These are phyloP conservation scores for Flexamia atlantica DNA, from an alignment of 2,888 invertebrate genomes.

Conservation along the genomic window DNA sequence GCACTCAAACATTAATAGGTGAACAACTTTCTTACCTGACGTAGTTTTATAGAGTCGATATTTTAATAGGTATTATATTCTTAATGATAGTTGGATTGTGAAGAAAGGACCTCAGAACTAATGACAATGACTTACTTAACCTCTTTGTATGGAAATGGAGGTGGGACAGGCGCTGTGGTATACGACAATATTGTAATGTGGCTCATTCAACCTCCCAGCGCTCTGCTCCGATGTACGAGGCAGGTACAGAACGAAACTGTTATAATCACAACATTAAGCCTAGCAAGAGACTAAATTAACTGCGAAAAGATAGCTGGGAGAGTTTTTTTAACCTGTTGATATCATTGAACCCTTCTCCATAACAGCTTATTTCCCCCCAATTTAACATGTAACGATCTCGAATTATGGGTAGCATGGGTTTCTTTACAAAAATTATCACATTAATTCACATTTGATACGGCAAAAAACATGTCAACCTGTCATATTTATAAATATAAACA, in stretches of 20 bases:
- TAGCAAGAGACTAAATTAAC: too few species aligned
- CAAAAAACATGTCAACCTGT: too few species aligned
- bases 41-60: slow-evolving; percentile 34
- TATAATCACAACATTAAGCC: neutral
- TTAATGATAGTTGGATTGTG: slow-evolving; percentile 56
- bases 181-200: slow-evolving; percentile 54
- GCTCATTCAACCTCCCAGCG: neutral
- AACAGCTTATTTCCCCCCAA: too few species aligned
- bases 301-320: too few species aligned
- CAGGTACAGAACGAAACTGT: neutral
- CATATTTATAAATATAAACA: too few species aligned
- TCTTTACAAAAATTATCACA: too few species aligned
- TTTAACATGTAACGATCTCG: too few species aligned
- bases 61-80: slow-evolving; percentile 55
- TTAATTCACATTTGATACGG: too few species aligned
- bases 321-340: too few species aligned
- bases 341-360: too few species aligned
- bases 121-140: slow-evolving; percentile 59
- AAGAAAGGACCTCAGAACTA: slow-evolving; percentile 56
- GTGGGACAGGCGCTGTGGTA: slow-evolving; percentile 31
- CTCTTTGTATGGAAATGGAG: slow-evolving; percentile 45
- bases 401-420: too few species aligned
- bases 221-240: neutral
- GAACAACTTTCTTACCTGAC: slow-evolving; percentile 47
- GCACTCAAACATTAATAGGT: slow-evolving; percentile 37